Base-by-base conservation (phyloP, 2,888 invertebrate species). In the Eupithecia exiguata region DNA sequence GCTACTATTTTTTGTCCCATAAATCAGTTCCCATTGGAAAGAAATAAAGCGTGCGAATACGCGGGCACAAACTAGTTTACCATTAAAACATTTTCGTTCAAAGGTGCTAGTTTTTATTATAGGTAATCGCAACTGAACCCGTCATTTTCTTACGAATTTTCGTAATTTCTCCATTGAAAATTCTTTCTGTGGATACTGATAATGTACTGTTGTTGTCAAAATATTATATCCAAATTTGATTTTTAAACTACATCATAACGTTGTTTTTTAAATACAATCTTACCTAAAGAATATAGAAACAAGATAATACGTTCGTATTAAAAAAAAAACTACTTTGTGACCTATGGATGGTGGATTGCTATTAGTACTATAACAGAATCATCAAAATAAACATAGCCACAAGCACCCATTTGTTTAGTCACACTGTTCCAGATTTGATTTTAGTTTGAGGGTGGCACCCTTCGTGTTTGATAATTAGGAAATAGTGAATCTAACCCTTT, bases 401-500 rank as follows among this genome's bases (percentile, higher is more conserved):
- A 70, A 69, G 43, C 38, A 76, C 82, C 77, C 74, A 84, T 84
- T 85, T 84, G 79, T 85, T 83, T 83, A 80, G 82, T 77, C 77
- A 81, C 83, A 82, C 80, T 81, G 80, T 79, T 81, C 81, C 72
- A 73, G 79, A 80, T 82, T 80, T 82, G 78, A 81, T 78, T 82
- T 82, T 79, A 80, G 82, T 79, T 66, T 78, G 80, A 86, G 90
- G 90, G 84, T 80, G 81, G 71, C 79, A 86, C 88, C 91, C 88
- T 79, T 81, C 82, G 82, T 84, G 83, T 87, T 86, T 84, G 86
- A 83, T 90, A 89, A 94, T 92, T 88, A 93, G 94, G 94, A 94
- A 94, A 94, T 94, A 94, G 94, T 93, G 91, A 88, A 90, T 91
- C 87, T 83, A 86, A 88, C 88, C 90, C 92, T 91, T 89, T 91